phyloP scores from a whole-genome alignment of 2,888 invertebrate genomes.

The Lysandra bellargus region DNA sequence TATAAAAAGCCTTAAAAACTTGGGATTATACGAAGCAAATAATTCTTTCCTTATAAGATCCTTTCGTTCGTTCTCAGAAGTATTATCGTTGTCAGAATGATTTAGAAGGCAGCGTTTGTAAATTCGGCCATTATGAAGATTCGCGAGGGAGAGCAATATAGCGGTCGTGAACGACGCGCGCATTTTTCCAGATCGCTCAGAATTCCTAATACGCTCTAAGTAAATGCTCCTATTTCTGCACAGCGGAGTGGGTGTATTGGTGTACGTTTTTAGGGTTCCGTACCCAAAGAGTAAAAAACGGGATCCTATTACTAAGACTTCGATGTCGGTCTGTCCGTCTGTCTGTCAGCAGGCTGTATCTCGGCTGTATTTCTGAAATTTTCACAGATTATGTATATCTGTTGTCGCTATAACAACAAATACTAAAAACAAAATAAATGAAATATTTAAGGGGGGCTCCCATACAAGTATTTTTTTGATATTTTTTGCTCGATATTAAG shows the following conservation, averaged over 20 bases:
- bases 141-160: conserved; percentile 41
- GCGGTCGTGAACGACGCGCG: conserved; percentile 37
- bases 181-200: conserved; percentile 42
- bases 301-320: no score
- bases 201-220: conserved; percentile 49
- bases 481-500: no score
- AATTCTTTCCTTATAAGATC: neutral
- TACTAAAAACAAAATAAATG: no score
- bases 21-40: neutral
- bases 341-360: no score
- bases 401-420: no score
- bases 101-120: conserved; percentile 14
- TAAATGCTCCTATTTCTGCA: conserved; percentile 43
- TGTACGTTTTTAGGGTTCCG: neutral
- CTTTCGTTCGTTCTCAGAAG: neutral
- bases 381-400: no score
- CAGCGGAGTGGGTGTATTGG: conserved; percentile 22
- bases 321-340: no score
- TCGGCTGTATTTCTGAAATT: no score
- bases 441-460: no score
- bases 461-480: no score
- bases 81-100: conserved; percentile 14
- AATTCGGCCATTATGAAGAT: conserved; percentile 27
- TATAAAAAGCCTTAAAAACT: no score
- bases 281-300: no score